These are phyloP conservation scores for Orientallactaga sibirica DNA, from an alignment of 2,797 vertebrate genomes.

Conservation along the genomic window DNA sequence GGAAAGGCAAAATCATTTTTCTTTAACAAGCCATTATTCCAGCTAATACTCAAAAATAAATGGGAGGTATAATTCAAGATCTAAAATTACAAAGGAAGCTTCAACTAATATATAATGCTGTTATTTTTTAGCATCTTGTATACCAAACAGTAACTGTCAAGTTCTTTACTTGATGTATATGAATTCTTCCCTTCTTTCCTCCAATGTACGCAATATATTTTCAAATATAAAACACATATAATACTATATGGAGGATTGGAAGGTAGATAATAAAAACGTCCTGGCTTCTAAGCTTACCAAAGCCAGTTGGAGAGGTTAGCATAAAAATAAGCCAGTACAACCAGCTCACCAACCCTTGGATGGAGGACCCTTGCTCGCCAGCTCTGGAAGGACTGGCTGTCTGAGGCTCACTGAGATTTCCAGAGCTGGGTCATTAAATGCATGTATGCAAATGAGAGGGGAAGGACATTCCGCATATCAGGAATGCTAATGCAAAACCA, in stretches of 20 bases:
- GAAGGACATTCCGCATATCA: not conserved
- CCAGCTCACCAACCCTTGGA: too few relatives aligned
- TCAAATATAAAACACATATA: not conserved
- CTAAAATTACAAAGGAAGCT: not conserved
- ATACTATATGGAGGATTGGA: not conserved
- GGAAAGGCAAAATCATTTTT: slow-evolving; percentile 31
- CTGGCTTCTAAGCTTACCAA: not conserved
- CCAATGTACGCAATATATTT: not conserved
- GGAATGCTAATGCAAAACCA: not conserved
- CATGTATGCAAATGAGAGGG: not conserved
- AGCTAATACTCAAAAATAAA: slow-evolving; percentile 15
- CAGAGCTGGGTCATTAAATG: not conserved
- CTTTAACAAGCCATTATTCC: not conserved
- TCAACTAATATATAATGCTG: not conserved
- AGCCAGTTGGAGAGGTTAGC: not conserved
- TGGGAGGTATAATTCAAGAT: not conserved
- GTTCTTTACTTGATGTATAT: not conserved
- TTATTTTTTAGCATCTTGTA: not conserved
- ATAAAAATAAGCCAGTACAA: not conserved
- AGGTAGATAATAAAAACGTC: not conserved
- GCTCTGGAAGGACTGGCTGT: not conserved
- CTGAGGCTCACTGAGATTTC: not conserved
- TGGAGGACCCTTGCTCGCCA: not conserved
- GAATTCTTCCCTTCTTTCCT: not conserved
- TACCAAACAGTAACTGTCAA: not conserved